A percentile compares a stretch with the other conserved stretches of the same genome.
phyloP scores from a whole-genome alignment of 2,113 vertebrate genomes.

The Poecilia latipinna region DNA sequence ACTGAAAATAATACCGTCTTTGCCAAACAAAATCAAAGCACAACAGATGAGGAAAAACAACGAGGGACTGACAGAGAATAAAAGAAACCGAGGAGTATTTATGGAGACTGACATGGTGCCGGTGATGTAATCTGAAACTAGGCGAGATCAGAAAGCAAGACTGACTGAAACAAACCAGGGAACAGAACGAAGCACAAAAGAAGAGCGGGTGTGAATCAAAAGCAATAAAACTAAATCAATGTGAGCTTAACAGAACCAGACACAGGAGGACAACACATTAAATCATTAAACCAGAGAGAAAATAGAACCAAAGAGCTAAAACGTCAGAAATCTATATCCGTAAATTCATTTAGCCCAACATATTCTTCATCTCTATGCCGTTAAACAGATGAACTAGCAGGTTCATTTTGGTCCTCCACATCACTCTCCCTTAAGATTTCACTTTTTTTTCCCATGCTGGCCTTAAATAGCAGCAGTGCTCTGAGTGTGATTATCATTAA shows the following conservation, averaged over 20 bases:
- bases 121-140: background rate
- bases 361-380: background rate
- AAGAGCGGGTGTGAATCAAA: background rate
- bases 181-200: background rate
- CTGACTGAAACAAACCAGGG: background rate
- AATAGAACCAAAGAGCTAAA: background rate
- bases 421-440: slow-evolving; percentile 6
- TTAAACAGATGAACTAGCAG: slow-evolving; percentile 24
- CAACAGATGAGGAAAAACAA: background rate
- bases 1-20: background rate
- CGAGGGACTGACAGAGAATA: background rate
- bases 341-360: background rate
- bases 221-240: background rate
- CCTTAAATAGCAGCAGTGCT: slow-evolving; percentile 56
- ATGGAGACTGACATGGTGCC: background rate
- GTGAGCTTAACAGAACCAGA: background rate
- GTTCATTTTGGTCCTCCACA: background rate
- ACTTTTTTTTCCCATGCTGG: slow-evolving; percentile 5
- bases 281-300: background rate
- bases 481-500: slow-evolving; percentile 68
- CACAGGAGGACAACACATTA: background rate
- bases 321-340: background rate
- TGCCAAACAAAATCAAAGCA: background rate
- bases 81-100: background rate
- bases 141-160: background rate